Conservation (phyloP, 2,113 vertebrate species). For the Chlorodrepanis virens region DNA sequence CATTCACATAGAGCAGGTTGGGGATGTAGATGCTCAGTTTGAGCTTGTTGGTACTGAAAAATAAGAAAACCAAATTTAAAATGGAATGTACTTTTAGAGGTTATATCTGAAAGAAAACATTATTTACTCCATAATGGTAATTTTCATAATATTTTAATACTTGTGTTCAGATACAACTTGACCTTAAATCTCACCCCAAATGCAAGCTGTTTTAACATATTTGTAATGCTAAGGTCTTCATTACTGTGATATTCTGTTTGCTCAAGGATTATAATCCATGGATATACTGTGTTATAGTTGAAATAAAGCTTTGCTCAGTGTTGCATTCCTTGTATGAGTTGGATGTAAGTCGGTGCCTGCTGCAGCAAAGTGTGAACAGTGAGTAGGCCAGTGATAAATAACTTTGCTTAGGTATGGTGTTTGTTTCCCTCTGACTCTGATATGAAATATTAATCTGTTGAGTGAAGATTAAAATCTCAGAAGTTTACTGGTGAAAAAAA, state of each 20-base stretch:
- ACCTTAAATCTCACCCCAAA: constrained; percentile 51
- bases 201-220: constrained; percentile 62
- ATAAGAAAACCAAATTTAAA: constrained; percentile 8
- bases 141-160: constrained; percentile 64
- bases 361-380: neutral
- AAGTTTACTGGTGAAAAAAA: neutral
- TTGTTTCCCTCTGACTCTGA: neutral
- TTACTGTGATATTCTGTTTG: constrained; percentile 25
- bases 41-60: constrained; percentile 12
- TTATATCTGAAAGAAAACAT: constrained; percentile 54
- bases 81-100: constrained; percentile 9
- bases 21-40: neutral
- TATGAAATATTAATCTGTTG: neutral
- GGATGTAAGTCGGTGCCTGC: neutral
- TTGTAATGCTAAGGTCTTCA: constrained; percentile 46
- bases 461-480: neutral
- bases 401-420: neutral
- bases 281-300: neutral
- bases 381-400: neutral
- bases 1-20: neutral
- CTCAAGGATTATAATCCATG: constrained; percentile 22
- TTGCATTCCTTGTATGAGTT: neutral
- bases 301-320: constrained; percentile 38
- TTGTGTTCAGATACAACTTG: constrained; percentile 40
- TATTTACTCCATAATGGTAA: constrained; percentile 38